A percentile compares a stretch with the other conserved stretches of the same genome.
Conservation (phyloP, 2,888 invertebrate genomes). For the Eilema sororculum region DNA sequence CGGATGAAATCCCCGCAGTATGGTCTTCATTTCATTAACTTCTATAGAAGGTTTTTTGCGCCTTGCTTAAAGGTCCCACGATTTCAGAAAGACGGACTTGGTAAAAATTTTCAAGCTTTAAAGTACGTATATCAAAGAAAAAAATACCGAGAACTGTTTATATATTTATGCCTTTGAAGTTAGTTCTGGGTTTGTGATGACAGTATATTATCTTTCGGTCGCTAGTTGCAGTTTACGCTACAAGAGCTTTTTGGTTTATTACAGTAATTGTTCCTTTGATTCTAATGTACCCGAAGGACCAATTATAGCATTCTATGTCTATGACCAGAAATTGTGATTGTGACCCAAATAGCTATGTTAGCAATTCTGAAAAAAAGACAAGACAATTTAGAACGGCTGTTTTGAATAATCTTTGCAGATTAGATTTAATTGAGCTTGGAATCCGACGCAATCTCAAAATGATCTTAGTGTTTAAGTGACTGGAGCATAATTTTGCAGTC, state of each 20-base stretch:
- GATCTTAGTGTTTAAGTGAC: slow-evolving; percentile 18
- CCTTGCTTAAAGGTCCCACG: no score
- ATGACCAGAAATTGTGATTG: slow-evolving; percentile 5
- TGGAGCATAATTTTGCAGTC: background rate
- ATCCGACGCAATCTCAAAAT: slow-evolving; percentile 30
- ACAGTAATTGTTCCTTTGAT: background rate
- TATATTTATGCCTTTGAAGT: no score
- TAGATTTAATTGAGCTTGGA: slow-evolving; percentile 16
- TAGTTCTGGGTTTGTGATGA: no score
- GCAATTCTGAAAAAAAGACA: slow-evolving; percentile 3
- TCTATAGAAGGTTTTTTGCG: background rate
- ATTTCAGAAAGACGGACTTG: no score
- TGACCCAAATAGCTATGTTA: slow-evolving; percentile 5
- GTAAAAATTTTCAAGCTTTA: no score
- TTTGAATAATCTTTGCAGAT: slow-evolving; percentile 16
- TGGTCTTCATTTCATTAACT: background rate
- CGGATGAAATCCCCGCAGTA: no score
- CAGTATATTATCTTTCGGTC: background rate
- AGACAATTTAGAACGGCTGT: slow-evolving; percentile 14
- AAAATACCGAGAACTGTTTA: no score
- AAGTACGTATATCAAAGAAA: no score
- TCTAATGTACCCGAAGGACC: background rate
- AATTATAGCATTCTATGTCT: background rate
- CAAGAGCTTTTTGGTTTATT: background rate
- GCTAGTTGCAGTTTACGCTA: background rate